phyloP scores from a whole-genome alignment of 2,797 vertebrate species.

The Onychomys arenicola region DNA sequence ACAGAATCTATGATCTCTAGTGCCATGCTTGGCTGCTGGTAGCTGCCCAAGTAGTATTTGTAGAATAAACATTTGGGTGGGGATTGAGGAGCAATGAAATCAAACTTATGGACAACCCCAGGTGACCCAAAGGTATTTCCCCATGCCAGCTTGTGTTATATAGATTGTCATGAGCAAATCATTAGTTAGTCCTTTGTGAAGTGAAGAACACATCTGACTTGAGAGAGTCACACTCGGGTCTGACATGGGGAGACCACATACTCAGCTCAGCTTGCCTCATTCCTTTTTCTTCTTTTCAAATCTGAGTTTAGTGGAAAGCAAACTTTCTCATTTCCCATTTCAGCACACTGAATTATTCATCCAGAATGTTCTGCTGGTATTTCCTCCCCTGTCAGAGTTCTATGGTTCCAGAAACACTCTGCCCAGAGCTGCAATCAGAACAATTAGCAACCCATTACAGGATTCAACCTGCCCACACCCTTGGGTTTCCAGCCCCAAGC shows the following conservation, averaged over 20 bases:
- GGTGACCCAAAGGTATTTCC: not conserved
- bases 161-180: not conserved
- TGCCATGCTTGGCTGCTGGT: not conserved
- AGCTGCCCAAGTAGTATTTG: not conserved
- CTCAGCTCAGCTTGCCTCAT: slow-evolving; percentile 55
- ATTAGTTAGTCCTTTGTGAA: not conserved
- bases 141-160: not conserved
- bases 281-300: slow-evolving; percentile 30
- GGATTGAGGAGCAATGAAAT: not conserved
- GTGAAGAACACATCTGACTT: not conserved
- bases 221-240: fast-evolving
- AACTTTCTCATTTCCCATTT: slow-evolving; percentile 85
- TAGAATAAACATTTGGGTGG: not conserved
- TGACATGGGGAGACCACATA: not conserved
- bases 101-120: not conserved
- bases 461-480: slow-evolving; percentile 23
- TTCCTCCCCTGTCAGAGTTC: slow-evolving; percentile 85
- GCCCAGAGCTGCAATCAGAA: slow-evolving; percentile 83
- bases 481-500: not conserved
- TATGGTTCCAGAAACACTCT: slow-evolving; percentile 84
- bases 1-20: not conserved
- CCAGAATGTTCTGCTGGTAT: slow-evolving; percentile 83
- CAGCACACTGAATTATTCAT: slow-evolving; percentile 89
- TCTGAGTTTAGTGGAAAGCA: slow-evolving; percentile 80
- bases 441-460: slow-evolving; percentile 86